These are phyloP conservation scores for Bos javanicus DNA, from an alignment of 2,113 vertebrate species.

Conservation along the genomic window DNA sequence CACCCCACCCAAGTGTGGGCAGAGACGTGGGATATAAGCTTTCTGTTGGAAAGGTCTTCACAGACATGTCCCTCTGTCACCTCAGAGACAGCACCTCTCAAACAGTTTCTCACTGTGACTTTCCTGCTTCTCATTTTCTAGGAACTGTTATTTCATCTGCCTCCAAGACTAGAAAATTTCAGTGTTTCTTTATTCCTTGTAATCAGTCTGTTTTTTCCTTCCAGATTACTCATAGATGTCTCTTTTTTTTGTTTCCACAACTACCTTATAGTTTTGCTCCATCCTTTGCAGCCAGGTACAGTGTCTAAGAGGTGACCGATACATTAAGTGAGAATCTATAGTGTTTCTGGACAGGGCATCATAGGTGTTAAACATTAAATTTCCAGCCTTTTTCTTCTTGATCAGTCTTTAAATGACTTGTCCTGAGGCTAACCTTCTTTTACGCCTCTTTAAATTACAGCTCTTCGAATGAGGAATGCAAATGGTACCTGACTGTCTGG, in stretches of 20 bases:
- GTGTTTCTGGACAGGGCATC: background rate
- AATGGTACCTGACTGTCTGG: background rate
- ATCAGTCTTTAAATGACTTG: background rate
- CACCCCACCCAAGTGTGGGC: background rate
- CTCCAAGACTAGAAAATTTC: background rate
- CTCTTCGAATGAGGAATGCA: background rate
- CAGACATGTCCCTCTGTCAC: background rate
- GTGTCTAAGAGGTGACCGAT: background rate
- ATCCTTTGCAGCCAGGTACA: background rate
- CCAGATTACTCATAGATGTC: background rate
- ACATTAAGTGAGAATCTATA: background rate
- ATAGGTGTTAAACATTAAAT: background rate
- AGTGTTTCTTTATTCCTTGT: background rate
- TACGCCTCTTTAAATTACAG: background rate
- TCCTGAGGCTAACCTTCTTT: background rate
- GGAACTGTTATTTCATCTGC: background rate
- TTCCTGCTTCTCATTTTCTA: background rate
- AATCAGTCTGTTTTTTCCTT: background rate
- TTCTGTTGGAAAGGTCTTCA: background rate
- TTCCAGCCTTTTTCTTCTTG: background rate
- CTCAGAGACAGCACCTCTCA: background rate
- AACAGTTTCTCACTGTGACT: background rate
- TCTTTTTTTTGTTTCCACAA: background rate
- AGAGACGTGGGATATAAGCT: background rate
- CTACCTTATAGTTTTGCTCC: background rate